Base-by-base conservation (phyloP, 2,888 invertebrate species). In the Saturnia pavonia region DNA sequence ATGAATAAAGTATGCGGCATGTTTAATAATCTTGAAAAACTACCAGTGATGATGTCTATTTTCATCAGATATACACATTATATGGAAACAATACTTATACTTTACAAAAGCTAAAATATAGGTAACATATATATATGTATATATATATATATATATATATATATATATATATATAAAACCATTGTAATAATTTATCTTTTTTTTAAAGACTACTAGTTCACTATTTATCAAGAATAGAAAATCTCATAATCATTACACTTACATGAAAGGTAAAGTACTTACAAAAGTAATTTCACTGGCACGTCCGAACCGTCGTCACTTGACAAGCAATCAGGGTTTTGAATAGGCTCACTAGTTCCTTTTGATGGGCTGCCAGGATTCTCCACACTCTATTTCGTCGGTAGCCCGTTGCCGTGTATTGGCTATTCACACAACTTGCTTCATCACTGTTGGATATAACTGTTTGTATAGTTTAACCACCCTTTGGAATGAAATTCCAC, bases 401-500 rank as follows among this genome's bases (percentile, higher is more conserved):
- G 92, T 90, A 92, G 91, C 89, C 78, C 78, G 84, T 76, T 74
- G 73, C 75, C 77, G 75, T 73, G 71, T 73, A 77, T 68, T 65
- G 69, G 73, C 83, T 86, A 85, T 90, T 88, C 82, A 88, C 72
- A 74, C 74, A 86, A 88, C 79, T 79, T 90, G 93, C 92, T 70
- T 70, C 79, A 90, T 94, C 93, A 92, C 88, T 88, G 85, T 83
- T 85, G 86, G 88, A 91, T 89, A 89, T 91, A 90, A 91, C 90
- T 90, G 88, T 90, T 89, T 90, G 84, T 87, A 85, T 88, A 86
- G 82, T 85, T 80, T 80, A 72, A 76, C 78, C 80, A 83, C 84
- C 84, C 87, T 80, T 84, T 81, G 82, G 82, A 86, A 84, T 82
- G 78, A 82, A 88, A 89, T 88, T 85, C 89, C 88, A 87, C 91